Evolutionary conservation across 2,888 invertebrate genomes (phyloP), one percentile per base, ranked within the genome.

Genomic region (Seira musarum): DNA sequence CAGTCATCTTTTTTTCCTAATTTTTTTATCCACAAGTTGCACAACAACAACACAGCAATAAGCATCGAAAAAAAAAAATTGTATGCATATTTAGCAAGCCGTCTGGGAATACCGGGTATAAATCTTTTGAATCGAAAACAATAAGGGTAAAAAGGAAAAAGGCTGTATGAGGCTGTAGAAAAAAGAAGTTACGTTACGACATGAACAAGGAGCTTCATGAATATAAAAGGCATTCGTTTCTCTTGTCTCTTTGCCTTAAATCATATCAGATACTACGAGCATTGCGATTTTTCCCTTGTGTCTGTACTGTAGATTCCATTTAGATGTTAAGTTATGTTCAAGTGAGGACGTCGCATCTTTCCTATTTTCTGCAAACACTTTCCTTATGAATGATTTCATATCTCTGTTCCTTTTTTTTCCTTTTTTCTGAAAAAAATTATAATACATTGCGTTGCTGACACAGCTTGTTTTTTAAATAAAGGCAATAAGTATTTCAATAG

Each of bases 151-250:
- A 49, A 30, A 25, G 63, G 57, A 68, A 35, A 75, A 61, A 61
- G 63, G 63, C 3, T n/a, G 49, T 30, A 49, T n/a, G 49, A 49
- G 6, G 3, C 17, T 49, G 49, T n/a, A 49, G 49, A 13, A 49
- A 13, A 49, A 13, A 40, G 69, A 63, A 63, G 61, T 25, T 40
- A 63, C 57, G 30, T 71, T 65, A 77, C 64, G 65, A 69, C 69
- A 77, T 65, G 73, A 73, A 75, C 65, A 75, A 68, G 67, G 68
- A 71, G 69, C 64, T 77, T 77, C 77, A 77, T 77, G 77, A 77
- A 77, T 77, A 77, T 65, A 77, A 77, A 77, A 69, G 65, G 24
- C 69, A 65, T 74, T 74, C 67, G 69, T 70, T 71, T 65, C 65
- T 49, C 65, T 30, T 30, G 30, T 30, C 30, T 30, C 8, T 8